phyloP scores from a whole-genome alignment of 2,113 vertebrate species.

The Montifringilla adamsi region DNA sequence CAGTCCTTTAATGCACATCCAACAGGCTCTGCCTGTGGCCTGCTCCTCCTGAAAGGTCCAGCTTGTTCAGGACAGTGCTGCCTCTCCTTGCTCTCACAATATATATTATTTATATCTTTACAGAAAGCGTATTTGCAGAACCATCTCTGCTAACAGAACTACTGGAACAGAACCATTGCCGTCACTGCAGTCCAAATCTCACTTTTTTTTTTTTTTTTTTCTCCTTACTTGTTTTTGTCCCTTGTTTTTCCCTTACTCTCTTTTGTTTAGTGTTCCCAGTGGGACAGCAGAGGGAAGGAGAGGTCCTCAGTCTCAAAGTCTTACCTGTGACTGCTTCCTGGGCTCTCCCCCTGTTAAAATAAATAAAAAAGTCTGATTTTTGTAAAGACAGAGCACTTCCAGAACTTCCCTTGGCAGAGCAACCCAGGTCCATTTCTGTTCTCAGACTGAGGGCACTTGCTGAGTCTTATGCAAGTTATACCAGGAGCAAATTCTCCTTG shows the following conservation, averaged over 20 bases:
- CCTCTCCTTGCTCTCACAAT: neutral
- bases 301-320: neutral
- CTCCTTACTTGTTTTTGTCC: neutral
- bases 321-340: slow-evolving; percentile 80
- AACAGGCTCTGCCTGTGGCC: neutral
- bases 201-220: neutral
- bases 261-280: neutral
- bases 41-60: neutral
- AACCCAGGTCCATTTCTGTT: neutral
- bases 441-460: neutral
- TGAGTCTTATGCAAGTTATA: neutral
- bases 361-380: neutral
- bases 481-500: neutral
- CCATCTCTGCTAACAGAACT: neutral
- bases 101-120: neutral
- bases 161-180: neutral
- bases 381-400: neutral
- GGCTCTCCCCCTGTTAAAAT: slow-evolving; percentile 77
- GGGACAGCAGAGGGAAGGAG: neutral
- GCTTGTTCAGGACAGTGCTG: neutral
- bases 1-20: neutral
- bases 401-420: neutral
- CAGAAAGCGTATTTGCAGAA: neutral
- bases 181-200: neutral
- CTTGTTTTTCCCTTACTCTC: neutral